A percentile compares a stretch with the other conserved stretches of the same genome.
Evolutionary conservation across 2,113 vertebrate genomes (phyloP).

Genomic region (Gopherus flavomarginatus): DNA sequence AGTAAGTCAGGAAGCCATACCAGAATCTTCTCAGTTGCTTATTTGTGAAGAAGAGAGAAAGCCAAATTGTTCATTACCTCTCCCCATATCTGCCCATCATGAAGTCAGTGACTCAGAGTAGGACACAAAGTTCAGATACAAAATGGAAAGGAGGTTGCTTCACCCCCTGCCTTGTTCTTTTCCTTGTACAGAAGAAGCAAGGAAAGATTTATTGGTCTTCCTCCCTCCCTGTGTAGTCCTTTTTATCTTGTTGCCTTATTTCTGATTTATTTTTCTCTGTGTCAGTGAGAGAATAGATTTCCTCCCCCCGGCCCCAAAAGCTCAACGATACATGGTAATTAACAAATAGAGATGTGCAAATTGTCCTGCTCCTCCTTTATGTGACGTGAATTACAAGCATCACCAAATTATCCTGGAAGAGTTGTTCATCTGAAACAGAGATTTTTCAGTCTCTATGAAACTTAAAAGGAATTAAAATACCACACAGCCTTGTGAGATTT

Average conservation of each 20-base stretch:
- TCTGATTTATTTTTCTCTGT: neutral
- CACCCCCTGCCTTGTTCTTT: neutral
- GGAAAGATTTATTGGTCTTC: neutral
- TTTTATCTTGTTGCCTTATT: neutral
- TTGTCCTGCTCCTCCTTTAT: neutral
- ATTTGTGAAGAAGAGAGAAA: neutral
- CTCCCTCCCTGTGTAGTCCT: neutral
- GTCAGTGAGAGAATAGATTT: accelerated
- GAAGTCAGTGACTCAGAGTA: neutral
- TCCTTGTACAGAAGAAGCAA: neutral
- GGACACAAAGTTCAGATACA: neutral
- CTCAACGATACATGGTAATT: neutral
- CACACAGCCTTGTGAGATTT: neutral
- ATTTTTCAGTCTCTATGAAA: neutral
- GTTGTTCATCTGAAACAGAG: neutral
- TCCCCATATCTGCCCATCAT: neutral
- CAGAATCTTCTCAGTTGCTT: neutral
- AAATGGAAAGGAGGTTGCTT: neutral
- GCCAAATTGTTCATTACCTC: accelerated
- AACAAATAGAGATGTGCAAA: neutral
- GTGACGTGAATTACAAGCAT: neutral
- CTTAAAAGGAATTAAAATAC: neutral
- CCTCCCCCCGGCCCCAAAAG: neutral
- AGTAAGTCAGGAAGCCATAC: neutral
- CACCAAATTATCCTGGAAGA: neutral